phyloP scores from a whole-genome alignment of 92 coral and sea anemone species.

The Hydrozoanthus gracilis region DNA sequence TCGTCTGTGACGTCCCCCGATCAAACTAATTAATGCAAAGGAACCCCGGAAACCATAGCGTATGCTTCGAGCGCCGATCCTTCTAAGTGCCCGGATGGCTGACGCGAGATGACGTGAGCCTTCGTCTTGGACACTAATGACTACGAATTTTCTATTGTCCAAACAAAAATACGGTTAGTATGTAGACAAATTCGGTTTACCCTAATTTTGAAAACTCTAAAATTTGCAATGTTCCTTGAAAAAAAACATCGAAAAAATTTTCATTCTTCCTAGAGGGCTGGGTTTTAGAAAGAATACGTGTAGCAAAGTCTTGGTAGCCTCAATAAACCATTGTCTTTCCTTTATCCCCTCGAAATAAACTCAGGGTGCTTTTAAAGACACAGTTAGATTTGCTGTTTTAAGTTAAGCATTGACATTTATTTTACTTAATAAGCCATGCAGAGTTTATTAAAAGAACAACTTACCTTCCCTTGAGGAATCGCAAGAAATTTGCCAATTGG shows the following conservation, averaged over 20 bases:
- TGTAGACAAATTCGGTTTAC: neutral
- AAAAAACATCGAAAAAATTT: too few relatives aligned
- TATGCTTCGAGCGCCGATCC: conserved; percentile 13
- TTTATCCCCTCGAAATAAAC: neutral
- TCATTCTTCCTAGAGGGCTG: too few relatives aligned
- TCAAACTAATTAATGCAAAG: conserved; percentile 51
- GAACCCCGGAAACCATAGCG: conserved; percentile 48
- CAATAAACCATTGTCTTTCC: neutral
- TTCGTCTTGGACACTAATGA: conserved; percentile 52
- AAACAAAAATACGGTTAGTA: neutral
- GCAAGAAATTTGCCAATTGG: neutral
- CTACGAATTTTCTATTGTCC: conserved; percentile 42
- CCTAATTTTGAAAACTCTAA: neutral
- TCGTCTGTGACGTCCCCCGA: conserved; percentile 42
- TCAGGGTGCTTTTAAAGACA: neutral
- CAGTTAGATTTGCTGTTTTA: neutral
- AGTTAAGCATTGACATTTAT: neutral
- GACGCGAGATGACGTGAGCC: conserved; percentile 47
- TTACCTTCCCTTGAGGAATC: conserved; percentile 39
- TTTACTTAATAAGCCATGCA: neutral
- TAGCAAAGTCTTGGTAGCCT: neutral
- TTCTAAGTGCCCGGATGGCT: neutral
- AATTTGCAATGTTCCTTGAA: too few relatives aligned
- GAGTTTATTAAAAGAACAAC: too few relatives aligned
- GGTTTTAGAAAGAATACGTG: neutral